Percentiles rank a stretch among this genome's conserved stretches.
phyloP scores from a whole-genome alignment of 1,140 invertebrate genomes.

The Magallana angulata region DNA sequence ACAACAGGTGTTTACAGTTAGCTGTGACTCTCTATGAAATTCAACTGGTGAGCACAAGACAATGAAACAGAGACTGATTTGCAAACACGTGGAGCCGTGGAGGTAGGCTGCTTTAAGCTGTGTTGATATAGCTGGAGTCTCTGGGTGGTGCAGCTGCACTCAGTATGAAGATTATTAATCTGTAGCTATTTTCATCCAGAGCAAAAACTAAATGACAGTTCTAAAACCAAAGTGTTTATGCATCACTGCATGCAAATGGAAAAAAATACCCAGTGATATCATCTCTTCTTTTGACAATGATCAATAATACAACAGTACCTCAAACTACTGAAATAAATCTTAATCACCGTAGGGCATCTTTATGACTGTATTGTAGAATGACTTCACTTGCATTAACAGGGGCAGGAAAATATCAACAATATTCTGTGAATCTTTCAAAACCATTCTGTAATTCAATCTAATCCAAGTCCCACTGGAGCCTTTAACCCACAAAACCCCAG shows the following conservation, averaged over 20 bases:
- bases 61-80: too few species aligned
- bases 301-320: not conserved
- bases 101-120: too few species aligned
- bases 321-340: not conserved
- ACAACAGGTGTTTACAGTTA: too few species aligned
- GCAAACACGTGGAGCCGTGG: too few species aligned
- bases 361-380: constrained; percentile 16
- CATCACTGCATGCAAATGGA: not conserved
- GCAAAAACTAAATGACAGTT: not conserved
- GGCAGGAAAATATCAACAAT: not conserved
- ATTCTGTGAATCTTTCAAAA: not conserved
- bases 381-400: not conserved
- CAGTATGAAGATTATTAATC: too few species aligned
- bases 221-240: not conserved
- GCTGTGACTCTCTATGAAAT: too few species aligned
- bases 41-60: too few species aligned
- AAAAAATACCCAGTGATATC: not conserved
- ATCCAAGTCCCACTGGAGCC: not conserved
- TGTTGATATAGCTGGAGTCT: too few species aligned
- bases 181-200: too few species aligned
- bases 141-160: too few species aligned
- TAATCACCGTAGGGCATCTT: not conserved
- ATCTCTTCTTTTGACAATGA: not conserved
- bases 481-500: not conserved
- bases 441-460: not conserved